Evolutionary conservation across 2,113 vertebrate genomes (phyloP), one percentile per base, ranked within the genome.

Genomic region (Micronycteris hirsuta): DNA sequence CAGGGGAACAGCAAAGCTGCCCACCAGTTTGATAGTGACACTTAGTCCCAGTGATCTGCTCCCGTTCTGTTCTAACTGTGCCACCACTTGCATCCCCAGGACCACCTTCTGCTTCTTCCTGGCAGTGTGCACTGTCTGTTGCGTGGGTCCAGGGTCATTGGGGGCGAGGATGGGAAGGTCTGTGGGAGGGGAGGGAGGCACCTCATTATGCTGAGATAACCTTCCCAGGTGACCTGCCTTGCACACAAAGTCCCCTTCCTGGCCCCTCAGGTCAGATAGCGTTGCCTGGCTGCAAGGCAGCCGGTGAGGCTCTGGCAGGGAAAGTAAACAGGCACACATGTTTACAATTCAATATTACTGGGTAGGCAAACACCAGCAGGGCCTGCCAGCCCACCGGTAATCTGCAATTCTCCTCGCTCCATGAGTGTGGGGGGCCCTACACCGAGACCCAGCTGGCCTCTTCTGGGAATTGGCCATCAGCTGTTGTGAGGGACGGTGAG

Each of bases 261-360:
- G 43, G 78, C 95, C 85, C 91, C 93, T 74, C 74, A 88, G 93
- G 96, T 95, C 87, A 96, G 97, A 96, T 95, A 97, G 91, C 2
- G 97, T 97, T 97, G 97, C 97, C 67, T 93, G 97, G 97, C 88
- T 96, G 97, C 92, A 0, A 36, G 80, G 74, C 71, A 49, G 92
- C 52, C n/a, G 65, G 67, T 0, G 5, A 41, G 67, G 54, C 91
- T 86, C 96, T 61, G 38, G 43, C 82, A 43, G 91, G 86, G 81
- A 97, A 82, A 97, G 88, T 90, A 96, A 97, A 97, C 87, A 96
- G 93, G 83, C 91, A 65, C 90, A 94, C 86, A 80, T 93, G 93
- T 95, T 96, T 96, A 95, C 96, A 96, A 95, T 89, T 94, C 97
- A 96, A 17, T 92, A 92, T 97, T 38, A n/a, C 63, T 14, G n/a